Percentiles rank a stretch among this genome's conserved stretches.
Evolutionary conservation across 2,797 vertebrate genomes (phyloP).

Genomic region (Hydrolagus colliei): DNA sequence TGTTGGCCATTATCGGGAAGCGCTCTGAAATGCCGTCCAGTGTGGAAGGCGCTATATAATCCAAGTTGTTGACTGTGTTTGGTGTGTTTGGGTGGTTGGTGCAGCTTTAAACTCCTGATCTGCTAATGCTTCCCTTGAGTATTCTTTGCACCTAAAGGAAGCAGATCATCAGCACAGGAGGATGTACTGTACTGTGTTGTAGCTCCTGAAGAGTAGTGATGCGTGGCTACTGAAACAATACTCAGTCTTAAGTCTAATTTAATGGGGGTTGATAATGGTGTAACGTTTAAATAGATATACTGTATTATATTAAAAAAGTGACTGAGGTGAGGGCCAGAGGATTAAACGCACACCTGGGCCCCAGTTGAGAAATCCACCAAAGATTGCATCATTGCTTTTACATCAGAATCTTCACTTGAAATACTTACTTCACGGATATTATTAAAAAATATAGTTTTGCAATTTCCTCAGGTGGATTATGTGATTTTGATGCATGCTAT

Average conservation of each 20-base stretch:
- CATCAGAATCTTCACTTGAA: not conserved
- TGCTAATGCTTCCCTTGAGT: not conserved
- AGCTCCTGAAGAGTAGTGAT: not conserved
- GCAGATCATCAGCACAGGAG: not conserved
- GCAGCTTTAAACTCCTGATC: not conserved
- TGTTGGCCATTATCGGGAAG: no score
- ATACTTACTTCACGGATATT: not conserved
- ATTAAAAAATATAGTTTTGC: conserved; percentile 11
- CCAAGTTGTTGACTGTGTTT: not conserved
- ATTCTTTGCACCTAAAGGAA: not conserved
- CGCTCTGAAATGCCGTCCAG: no score
- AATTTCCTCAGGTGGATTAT: conserved; percentile 14
- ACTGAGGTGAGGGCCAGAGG: not conserved
- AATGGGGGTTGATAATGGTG: not conserved
- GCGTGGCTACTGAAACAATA: not conserved
- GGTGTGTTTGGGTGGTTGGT: not conserved
- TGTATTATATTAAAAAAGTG: not conserved
- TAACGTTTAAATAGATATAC: not conserved
- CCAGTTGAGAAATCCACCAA: not conserved
- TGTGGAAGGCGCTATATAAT: no score
- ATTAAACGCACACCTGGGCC: not conserved
- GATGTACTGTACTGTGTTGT: no score
- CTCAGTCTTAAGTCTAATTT: not conserved
- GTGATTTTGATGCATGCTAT: conserved; percentile 2
- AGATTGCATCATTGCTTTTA: not conserved